These are phyloP conservation scores for Cremastobaeus sp. DNA, from an alignment of 2,888 invertebrate species.

Conservation along the genomic window DNA sequence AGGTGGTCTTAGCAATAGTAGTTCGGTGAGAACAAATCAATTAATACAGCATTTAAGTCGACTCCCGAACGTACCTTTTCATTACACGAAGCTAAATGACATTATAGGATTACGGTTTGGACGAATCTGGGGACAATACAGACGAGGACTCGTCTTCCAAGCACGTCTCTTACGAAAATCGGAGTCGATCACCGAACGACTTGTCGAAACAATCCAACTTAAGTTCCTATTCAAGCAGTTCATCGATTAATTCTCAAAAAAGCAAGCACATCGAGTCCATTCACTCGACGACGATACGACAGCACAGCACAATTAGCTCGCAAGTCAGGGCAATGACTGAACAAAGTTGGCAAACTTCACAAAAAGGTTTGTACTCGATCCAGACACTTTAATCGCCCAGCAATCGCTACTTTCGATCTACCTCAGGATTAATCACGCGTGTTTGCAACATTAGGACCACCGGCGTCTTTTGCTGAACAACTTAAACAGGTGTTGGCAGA, in stretches of 20 bases:
- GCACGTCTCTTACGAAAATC: slow-evolving; percentile 70
- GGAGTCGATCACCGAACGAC: slow-evolving; percentile 77
- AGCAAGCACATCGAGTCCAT: slow-evolving; percentile 73
- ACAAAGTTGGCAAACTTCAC: slow-evolving; percentile 75
- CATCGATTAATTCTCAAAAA: slow-evolving; percentile 75
- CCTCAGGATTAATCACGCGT: neutral
- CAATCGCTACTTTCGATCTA: too few species aligned
- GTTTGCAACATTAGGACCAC: slow-evolving; percentile 81
- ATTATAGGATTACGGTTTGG: slow-evolving; percentile 86
- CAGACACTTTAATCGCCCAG: neutral
- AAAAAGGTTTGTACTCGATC: slow-evolving; percentile 68
- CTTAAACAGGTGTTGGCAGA: slow-evolving; percentile 92
- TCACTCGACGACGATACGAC: slow-evolving; percentile 72
- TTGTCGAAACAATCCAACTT: slow-evolving; percentile 74
- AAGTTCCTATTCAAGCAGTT: slow-evolving; percentile 76
- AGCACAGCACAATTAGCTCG: slow-evolving; percentile 76
- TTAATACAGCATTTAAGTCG: neutral
- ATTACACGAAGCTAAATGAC: too few species aligned
- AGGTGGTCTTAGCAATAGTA: slow-evolving; percentile 82
- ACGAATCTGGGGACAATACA: slow-evolving; percentile 85
- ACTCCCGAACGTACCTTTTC: too few species aligned
- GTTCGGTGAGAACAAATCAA: slow-evolving; percentile 79
- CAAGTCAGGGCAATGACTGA: slow-evolving; percentile 77
- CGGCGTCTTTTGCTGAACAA: slow-evolving; percentile 90
- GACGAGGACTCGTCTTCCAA: slow-evolving; percentile 80